Evolutionary conservation across 2,113 vertebrate genomes (phyloP), one percentile per base, ranked within the genome.

Genomic region (Ictidomys tridecemlineatus): DNA sequence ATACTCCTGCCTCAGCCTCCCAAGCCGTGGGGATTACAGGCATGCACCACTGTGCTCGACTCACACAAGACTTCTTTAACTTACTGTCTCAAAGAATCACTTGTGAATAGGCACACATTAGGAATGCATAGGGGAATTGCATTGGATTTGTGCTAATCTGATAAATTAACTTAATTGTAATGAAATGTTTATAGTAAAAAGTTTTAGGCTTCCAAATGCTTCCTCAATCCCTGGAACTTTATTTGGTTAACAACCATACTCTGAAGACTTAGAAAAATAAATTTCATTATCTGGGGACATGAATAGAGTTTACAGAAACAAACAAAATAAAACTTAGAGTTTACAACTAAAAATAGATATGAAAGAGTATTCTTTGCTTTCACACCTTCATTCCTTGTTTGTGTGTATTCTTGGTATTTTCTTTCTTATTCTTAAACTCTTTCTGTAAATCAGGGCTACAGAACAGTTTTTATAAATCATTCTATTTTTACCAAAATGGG

Each of bases 321-420:
- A 39, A 90, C n/a, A 93, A 77, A 61, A 92, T 67, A 58, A 86
- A 34, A 14, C 48, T 76, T 39, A 53, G 69, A 56, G 18, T 73
- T 88, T 76, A 89, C 70, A 42, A 48, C 58, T 93, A 58, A 96
- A 94, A 85, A 72, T 63, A 79, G 7, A 83, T 79, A 18, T 88
- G 51, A 93, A 24, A 84, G 39, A 92, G 86, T 73, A 93, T 69
- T 93, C 12, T 77, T 16, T 73, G 37, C 14, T 91, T 89, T 87
- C 37, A 78, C 24, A 92, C 5, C 67, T 89, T 86, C 32, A 89
- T 14, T 26, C 12, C 6, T 72, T 93, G 22, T 85, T 70, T 96
- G 3, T 93, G 91, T 89, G 34, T 9, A 39, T 85, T 89, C 65
- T 83, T 85, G 17, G 56, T 76, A 94, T 5, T 82, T 72, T 61